Base-by-base conservation (phyloP, 2,888 invertebrate genomes). In the Xylocampa areola region DNA sequence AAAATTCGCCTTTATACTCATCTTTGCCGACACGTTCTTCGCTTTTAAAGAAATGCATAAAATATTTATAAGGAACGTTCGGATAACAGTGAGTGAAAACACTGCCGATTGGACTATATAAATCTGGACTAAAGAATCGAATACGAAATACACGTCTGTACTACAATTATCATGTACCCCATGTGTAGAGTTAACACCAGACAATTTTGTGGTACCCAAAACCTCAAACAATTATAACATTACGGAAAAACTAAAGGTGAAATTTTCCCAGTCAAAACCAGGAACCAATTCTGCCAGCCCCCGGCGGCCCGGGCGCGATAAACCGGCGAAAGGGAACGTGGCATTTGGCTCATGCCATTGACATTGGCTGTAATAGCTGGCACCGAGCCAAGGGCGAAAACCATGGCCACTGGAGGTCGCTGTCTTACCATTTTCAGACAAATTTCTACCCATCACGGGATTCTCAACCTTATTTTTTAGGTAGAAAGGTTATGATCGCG, bases 291-390 rank as follows among this genome's bases (percentile, higher is more conserved):
- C 37, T 19, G 37, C 41, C 23, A 27, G 17, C 13, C 44, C 29
- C 37, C 14, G n/a, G 36, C 19, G 29, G 52, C 43, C 57, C 43
- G 63, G 63, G 37, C 35, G 61, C 67, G 53, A 65, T 70, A 64
- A 63, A 71, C 51, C 69, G 63, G 55, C 57, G 76, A 80, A 81
- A 82, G 79, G 72, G 74, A 79, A 76, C 79, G 77, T 76, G 85
- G 68, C 81, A 81, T 81, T 84, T 75, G 79, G 81, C 80, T 69
- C 79, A 77, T 86, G 88, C 84, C 88, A 88, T 85, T 91, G 91
- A 89, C 91, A 89, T 89, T 91, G 89, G 78, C 71, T 80, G 78
- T 77, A 76, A 78, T 80, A 77, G 75, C 77, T 89, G 89, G 89
- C 86, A 51, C 25, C 47, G 61, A 49, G 84, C 83, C 81, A 84